These are phyloP conservation scores for Bombus impatiens DNA, from an alignment of 1,140 invertebrate species.

Conservation along the genomic window DNA sequence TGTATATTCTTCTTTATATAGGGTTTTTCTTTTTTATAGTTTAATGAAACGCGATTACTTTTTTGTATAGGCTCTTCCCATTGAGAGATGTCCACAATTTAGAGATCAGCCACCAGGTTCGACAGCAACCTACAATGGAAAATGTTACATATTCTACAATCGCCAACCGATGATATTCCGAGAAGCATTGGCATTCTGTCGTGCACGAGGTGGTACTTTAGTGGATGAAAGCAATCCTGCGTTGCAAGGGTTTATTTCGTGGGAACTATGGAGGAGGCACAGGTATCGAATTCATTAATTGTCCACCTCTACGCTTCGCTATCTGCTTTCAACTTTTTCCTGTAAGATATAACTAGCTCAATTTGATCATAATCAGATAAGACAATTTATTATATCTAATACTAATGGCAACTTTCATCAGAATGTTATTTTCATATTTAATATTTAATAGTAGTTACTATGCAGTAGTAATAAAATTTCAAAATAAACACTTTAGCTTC, in stretches of 20 bases:
- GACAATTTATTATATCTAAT: too few species aligned
- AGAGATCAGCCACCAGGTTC: slow-evolving; percentile 95
- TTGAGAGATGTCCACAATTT: slow-evolving; percentile 96
- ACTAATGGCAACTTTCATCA: too few species aligned
- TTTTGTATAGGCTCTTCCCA: slow-evolving; percentile 88
- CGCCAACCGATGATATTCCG: slow-evolving; percentile 91
- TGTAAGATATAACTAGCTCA: too few species aligned
- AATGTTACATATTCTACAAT: slow-evolving; percentile 98
- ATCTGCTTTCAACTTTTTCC: not conserved
- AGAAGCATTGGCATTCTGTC: slow-evolving; percentile 91
- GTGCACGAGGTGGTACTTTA: slow-evolving; percentile 89
- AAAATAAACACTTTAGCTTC: too few species aligned
- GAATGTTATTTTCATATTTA: too few species aligned
- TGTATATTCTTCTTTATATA: not conserved
- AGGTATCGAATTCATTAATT: slow-evolving; percentile 82
- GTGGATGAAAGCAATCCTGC: slow-evolving; percentile 97
- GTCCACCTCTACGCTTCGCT: not conserved
- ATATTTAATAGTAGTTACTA: too few species aligned
- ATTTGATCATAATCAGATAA: too few species aligned
- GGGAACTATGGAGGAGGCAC: slow-evolving; percentile 96
- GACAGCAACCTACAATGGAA: slow-evolving; percentile 96
- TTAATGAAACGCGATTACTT: not conserved
- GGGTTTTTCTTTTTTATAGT: not conserved
- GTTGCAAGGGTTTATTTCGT: slow-evolving; percentile 96
- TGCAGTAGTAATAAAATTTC: too few species aligned